Evolutionary conservation across 2,797 vertebrate genomes (phyloP).

Genomic region (Borostomias antarcticus): DNA sequence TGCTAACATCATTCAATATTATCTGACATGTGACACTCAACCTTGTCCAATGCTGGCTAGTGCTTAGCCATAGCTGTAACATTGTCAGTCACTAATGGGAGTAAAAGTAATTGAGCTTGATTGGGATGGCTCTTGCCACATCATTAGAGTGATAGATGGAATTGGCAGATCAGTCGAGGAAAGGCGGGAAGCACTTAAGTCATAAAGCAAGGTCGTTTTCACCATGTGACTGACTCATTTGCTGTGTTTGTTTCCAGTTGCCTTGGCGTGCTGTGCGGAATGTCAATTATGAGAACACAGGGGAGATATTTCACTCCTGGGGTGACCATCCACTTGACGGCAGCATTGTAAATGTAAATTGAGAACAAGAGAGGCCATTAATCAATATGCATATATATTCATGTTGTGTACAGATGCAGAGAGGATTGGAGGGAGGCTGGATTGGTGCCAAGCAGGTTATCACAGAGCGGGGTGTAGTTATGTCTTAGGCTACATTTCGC

Average conservation of each 20-base stretch:
- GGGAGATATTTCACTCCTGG: conserved; percentile 51
- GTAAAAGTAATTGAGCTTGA: conserved; percentile 81
- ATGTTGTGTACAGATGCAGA: conserved; percentile 14
- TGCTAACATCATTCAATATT: no score
- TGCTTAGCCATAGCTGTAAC: conserved; percentile 73
- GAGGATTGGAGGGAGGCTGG: conserved; percentile 10
- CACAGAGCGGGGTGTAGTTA: background rate
- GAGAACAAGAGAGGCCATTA: conserved; percentile 46
- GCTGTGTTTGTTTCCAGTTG: conserved; percentile 65
- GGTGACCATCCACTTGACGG: conserved; percentile 52
- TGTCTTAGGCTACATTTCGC: background rate
- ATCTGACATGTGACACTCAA: conserved; percentile 48
- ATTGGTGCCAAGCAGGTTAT: conserved; percentile 26
- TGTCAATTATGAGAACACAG: conserved; percentile 45
- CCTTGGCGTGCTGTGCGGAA: conserved; percentile 37
- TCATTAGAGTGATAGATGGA: conserved; percentile 90
- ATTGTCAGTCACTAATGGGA: conserved; percentile 86
- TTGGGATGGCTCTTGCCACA: conserved; percentile 85
- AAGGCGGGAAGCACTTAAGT: conserved; percentile 76
- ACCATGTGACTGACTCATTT: conserved; percentile 57
- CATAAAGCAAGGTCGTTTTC: conserved; percentile 68
- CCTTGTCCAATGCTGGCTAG: conserved; percentile 64
- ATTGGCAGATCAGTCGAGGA: conserved; percentile 80
- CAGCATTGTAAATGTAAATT: conserved; percentile 59
- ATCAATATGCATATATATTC: conserved; percentile 53